Evolutionary conservation across 2,113 vertebrate genomes (phyloP).

Genomic region (Pelusios castaneus): DNA sequence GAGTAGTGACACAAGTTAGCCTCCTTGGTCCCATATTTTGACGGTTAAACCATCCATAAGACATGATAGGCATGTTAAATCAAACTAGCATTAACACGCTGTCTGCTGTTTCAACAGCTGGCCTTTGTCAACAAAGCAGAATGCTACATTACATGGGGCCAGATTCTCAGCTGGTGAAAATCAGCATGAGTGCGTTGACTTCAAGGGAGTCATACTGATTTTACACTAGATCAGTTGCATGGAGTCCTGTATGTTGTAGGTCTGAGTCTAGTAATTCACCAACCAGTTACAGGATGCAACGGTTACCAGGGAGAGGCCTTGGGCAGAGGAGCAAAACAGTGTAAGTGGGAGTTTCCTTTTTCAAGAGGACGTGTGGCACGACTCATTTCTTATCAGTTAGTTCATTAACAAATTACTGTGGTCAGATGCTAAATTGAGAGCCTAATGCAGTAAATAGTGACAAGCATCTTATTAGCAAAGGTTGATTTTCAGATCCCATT

Average conservation of each 20-base stretch:
- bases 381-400: background rate
- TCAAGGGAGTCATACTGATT: background rate
- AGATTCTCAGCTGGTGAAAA: background rate
- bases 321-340: background rate
- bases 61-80: accelerated
- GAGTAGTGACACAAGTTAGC: background rate
- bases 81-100: accelerated
- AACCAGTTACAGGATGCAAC: background rate
- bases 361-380: background rate
- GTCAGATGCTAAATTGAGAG: background rate
- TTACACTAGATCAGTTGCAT: background rate
- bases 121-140: background rate
- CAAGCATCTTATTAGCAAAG: background rate
- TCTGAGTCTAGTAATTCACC: background rate
- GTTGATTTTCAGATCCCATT: background rate
- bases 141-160: background rate
- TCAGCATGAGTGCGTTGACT: background rate
- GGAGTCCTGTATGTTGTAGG: background rate
- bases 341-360: background rate
- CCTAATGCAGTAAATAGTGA: background rate
- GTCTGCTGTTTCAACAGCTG: background rate
- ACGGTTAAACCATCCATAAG: background rate
- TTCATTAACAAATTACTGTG: background rate
- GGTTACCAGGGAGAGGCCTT: background rate
- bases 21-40: slow-evolving; percentile 13